A percentile compares a stretch with the other conserved stretches of the same genome.
phyloP scores from a whole-genome alignment of 1,140 invertebrate species.

The Drosophila nasuta region DNA sequence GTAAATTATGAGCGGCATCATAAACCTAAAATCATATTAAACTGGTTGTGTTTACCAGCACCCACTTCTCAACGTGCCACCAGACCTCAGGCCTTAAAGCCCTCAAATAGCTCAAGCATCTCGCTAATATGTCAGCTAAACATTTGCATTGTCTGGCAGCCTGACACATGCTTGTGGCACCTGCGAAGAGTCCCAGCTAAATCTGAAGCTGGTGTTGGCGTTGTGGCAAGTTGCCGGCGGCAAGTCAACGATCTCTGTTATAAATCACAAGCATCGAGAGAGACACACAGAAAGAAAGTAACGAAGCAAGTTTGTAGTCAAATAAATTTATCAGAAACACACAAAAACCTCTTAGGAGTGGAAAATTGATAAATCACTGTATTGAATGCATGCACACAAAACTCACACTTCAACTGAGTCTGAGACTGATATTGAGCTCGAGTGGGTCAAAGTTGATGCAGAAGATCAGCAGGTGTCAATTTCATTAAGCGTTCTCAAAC shows the following conservation, averaged over 20 bases:
- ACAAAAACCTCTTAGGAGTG: background rate
- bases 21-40: conserved; percentile 43
- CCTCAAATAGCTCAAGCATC: conserved; percentile 26
- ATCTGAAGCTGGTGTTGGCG: background rate
- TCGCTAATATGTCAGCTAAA: conserved; percentile 46
- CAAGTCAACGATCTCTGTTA: conserved; percentile 33
- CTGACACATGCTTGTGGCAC: conserved; percentile 61
- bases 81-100: background rate
- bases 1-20: conserved; percentile 59
- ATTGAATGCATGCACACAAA: conserved; percentile 18
- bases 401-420: background rate
- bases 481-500: conserved; percentile 13
- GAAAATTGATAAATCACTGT: conserved; percentile 13
- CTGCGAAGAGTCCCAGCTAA: conserved; percentile 4
- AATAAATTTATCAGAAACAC: conserved; percentile 9
- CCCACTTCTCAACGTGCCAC: background rate
- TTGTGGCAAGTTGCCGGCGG: conserved; percentile 1
- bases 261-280: conserved; percentile 14
- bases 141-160: conserved; percentile 30
- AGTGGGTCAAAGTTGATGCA: conserved; percentile 19
- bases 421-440: conserved; percentile 1
- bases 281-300: conserved; percentile 33
- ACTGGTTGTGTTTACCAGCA: conserved; percentile 58
- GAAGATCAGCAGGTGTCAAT: conserved; percentile 46
- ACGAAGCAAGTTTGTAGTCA: conserved; percentile 19